Evolutionary conservation across 2,888 invertebrate genomes (phyloP).

Genomic region (Petrolisthes manimaculis): DNA sequence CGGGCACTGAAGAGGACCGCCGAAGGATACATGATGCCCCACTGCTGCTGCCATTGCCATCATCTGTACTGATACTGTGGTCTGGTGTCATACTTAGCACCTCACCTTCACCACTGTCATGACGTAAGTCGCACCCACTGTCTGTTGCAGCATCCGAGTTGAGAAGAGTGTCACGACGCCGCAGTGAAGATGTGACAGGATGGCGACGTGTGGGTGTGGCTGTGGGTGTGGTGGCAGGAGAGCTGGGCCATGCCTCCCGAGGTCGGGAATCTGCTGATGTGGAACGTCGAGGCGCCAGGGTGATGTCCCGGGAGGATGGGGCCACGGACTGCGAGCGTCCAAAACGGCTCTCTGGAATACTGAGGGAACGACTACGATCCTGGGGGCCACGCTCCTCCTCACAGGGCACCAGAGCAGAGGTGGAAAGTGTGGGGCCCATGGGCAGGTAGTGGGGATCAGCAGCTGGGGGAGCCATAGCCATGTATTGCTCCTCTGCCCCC

Average conservation of each 20-base stretch:
- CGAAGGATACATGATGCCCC: constrained; percentile 40
- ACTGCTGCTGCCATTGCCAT: constrained; percentile 27
- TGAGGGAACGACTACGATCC: constrained; percentile 45
- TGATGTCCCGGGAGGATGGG: constrained; percentile 24
- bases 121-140: constrained; percentile 53
- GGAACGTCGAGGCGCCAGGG: constrained; percentile 52
- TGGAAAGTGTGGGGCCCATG: constrained; percentile 54
- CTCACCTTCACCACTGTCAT: constrained; percentile 48
- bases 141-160: constrained; percentile 53
- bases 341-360: constrained; percentile 40
- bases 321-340: constrained; percentile 55
- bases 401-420: constrained; percentile 48
- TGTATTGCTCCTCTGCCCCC: constrained; percentile 42
- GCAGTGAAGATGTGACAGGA: constrained; percentile 34
- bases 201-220: constrained; percentile 51
- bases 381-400: constrained; percentile 24
- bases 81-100: constrained; percentile 38
- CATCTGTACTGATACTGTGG: constrained; percentile 49
- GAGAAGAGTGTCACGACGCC: constrained; percentile 41
- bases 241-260: constrained; percentile 59
- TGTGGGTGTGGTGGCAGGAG: constrained; percentile 61
- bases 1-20: constrained; percentile 64
- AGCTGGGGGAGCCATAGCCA: constrained; percentile 50
- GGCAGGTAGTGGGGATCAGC: constrained; percentile 54
- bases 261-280: constrained; percentile 61